A percentile compares a stretch with the other conserved stretches of the same genome.
Conservation (phyloP, 2,888 invertebrate species). For the Agriotes lineatus region DNA sequence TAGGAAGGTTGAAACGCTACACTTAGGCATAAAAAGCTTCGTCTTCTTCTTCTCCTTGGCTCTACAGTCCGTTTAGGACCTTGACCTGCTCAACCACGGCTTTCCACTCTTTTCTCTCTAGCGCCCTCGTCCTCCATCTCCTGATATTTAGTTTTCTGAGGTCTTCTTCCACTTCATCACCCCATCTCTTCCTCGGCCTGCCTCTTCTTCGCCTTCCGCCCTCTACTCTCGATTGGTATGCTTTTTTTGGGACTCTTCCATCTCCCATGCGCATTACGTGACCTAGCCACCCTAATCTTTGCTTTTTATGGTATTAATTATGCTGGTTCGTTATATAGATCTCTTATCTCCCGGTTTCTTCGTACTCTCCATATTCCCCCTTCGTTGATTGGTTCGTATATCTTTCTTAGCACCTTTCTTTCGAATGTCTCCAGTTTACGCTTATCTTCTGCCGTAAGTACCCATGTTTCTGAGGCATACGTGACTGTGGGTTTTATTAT, state of each 20-base stretch:
- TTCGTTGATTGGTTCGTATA: neutral
- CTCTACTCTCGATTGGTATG: neutral
- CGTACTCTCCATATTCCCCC: neutral
- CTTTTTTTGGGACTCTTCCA: neutral
- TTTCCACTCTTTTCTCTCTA: neutral
- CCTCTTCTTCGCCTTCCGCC: neutral
- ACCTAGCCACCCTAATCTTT: neutral
- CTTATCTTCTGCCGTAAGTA: neutral
- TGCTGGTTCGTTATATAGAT: neutral
- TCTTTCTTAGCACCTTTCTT: neutral
- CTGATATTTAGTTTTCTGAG: neutral
- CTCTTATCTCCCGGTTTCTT: neutral
- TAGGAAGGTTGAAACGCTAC: too few relatives aligned
- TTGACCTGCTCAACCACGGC: too few relatives aligned
- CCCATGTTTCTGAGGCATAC: neutral
- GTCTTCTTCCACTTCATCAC: neutral
- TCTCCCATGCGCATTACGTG: conserved; percentile 3
- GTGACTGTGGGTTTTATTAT: neutral
- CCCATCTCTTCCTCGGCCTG: neutral
- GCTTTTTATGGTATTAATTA: too few relatives aligned
- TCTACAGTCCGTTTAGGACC: too few relatives aligned
- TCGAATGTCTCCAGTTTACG: neutral
- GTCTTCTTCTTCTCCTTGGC: neutral
- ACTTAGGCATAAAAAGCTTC: too few relatives aligned
- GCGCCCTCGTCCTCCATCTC: neutral